A percentile compares a stretch with the other conserved stretches of the same genome.
Conservation (phyloP, 2,113 vertebrate genomes). For the Phasianus colchicus region DNA sequence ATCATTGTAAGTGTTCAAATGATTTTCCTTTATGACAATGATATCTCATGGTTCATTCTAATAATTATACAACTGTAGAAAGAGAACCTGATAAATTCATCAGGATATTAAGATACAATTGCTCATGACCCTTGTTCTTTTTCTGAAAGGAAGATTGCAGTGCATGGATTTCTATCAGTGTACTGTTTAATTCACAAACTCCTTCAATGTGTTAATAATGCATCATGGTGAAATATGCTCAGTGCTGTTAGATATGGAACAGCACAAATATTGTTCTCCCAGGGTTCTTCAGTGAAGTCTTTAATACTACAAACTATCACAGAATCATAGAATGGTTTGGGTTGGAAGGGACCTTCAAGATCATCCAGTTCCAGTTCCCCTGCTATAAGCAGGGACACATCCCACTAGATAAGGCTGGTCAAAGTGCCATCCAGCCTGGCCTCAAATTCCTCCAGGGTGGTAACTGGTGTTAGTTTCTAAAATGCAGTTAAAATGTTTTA, state of each 20-base stretch:
- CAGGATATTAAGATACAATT: not conserved
- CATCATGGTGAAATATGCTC: not conserved
- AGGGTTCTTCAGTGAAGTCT: not conserved
- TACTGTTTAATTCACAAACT: not conserved
- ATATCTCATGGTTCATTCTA: not conserved
- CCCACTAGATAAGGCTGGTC: too few relatives aligned
- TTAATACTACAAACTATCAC: not conserved
- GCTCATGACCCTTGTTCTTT: not conserved
- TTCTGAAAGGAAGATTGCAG: not conserved
- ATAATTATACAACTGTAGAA: not conserved
- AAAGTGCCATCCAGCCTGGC: too few relatives aligned
- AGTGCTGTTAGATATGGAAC: not conserved
- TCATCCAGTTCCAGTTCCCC: too few relatives aligned
- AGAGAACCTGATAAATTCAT: not conserved
- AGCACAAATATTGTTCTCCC: rapidly evolving
- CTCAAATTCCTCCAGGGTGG: too few relatives aligned
- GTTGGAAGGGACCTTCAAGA: too few relatives aligned
- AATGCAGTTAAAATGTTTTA: not conserved
- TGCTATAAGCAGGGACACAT: too few relatives aligned
- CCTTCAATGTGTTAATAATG: not conserved
- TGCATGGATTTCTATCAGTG: not conserved
- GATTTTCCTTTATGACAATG: not conserved
- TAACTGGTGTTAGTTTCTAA: not conserved
- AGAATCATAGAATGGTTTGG: too few relatives aligned
- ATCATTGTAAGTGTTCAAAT: not conserved